Percentiles rank a stretch among this genome's conserved stretches.
phyloP scores from a whole-genome alignment of 1,140 invertebrate genomes.

The Drosophila melanica region DNA sequence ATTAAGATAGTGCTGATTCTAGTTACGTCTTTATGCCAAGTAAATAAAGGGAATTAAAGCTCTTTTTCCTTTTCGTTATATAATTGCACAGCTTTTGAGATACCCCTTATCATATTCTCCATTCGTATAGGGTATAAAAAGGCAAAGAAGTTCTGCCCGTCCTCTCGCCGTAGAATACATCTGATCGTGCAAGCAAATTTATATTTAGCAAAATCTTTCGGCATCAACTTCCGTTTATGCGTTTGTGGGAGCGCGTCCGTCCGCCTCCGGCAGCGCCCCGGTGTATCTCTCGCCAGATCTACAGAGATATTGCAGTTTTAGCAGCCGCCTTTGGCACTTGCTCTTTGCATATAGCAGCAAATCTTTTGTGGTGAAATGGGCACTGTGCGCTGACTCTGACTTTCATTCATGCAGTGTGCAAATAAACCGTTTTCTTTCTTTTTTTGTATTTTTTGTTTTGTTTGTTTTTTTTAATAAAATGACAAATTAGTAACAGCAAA shows the following conservation, averaged over 20 bases:
- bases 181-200: constrained; percentile 1
- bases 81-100: no score
- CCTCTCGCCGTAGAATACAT: background rate
- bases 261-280: background rate
- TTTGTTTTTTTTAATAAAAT: background rate
- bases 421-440: background rate
- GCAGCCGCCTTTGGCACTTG: constrained; percentile 2
- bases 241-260: background rate
- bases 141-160: background rate
- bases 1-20: no score
- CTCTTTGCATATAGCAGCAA: background rate
- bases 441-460: background rate
- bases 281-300: background rate
- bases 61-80: no score
- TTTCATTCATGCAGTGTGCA: background rate
- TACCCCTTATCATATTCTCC: background rate
- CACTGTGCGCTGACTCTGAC: background rate
- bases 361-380: background rate
- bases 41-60: no score
- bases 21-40: no score
- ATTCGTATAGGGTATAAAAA: background rate
- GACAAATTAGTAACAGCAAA: constrained; percentile 24
- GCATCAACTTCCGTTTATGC: constrained; percentile 23
- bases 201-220: constrained; percentile 28
- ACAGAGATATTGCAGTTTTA: constrained; percentile 4